Percentiles rank a stretch among this genome's conserved stretches.
These are phyloP conservation scores for Ephestia elutella DNA, from an alignment of 1,140 invertebrate genomes.

Conservation along the genomic window DNA sequence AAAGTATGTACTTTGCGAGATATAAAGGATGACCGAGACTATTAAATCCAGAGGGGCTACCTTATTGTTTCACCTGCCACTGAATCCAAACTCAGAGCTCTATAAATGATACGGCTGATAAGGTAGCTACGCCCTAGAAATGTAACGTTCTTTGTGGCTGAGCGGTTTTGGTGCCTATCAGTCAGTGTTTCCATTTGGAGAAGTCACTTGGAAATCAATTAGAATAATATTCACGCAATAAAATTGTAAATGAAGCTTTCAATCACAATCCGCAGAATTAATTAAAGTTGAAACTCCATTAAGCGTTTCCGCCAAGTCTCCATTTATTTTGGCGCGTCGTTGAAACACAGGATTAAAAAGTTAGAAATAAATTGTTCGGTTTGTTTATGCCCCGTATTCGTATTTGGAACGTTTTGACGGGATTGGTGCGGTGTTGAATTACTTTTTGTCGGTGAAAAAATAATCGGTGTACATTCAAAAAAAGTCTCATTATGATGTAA, in stretches of 20 bases:
- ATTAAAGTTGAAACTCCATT: conserved; percentile 4
- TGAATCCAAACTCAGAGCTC: too few species aligned
- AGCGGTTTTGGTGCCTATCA: too few species aligned
- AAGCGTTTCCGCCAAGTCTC: not conserved
- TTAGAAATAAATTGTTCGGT: not conserved
- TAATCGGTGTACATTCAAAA: not conserved
- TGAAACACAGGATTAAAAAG: not conserved
- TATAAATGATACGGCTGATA: too few species aligned
- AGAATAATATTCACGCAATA: not conserved
- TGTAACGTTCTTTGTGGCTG: too few species aligned
- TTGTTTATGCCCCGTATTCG: not conserved
- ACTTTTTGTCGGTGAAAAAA: not conserved
- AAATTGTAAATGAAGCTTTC: conserved; percentile 2
- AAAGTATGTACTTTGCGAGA: too few species aligned
- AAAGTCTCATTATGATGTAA: too few species aligned
- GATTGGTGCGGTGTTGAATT: not conserved
- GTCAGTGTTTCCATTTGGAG: not conserved
- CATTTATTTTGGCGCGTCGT: not conserved
- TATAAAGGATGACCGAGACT: too few species aligned
- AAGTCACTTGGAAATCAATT: not conserved
- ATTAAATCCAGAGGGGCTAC: too few species aligned
- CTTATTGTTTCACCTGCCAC: too few species aligned
- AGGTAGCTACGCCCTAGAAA: too few species aligned
- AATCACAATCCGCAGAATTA: conserved; percentile 1
- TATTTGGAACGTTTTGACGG: not conserved